A percentile compares a stretch with the other conserved stretches of the same genome.
Conservation (phyloP, 2,797 vertebrate genomes). For the Staurois parvus region DNA sequence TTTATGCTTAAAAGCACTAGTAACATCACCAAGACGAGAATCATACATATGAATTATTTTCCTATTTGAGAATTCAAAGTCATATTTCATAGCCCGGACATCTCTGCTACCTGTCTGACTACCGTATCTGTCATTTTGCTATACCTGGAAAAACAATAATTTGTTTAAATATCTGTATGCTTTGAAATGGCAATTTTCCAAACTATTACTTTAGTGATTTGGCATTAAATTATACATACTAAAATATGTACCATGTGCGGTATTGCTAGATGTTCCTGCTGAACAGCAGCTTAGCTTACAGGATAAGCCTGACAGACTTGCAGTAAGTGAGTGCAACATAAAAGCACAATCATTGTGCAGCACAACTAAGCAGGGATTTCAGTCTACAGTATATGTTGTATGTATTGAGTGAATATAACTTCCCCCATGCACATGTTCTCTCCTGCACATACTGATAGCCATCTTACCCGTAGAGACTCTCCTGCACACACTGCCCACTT, state of each 20-base stretch:
- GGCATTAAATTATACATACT: background rate
- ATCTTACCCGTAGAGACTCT: no score
- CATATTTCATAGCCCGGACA: background rate
- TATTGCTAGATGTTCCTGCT: background rate
- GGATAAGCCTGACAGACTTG: no score
- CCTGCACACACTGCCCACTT: no score
- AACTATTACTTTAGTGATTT: slow-evolving; percentile 8
- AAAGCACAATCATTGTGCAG: no score
- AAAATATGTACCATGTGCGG: background rate
- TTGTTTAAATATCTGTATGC: slow-evolving; percentile 7
- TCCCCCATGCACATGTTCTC: no score
- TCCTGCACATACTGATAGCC: no score
- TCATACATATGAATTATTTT: slow-evolving; percentile 43
- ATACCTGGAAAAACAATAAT: slow-evolving; percentile 19
- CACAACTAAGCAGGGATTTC: no score
- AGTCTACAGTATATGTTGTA: no score
- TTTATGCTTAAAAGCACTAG: slow-evolving; percentile 44
- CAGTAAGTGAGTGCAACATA: no score
- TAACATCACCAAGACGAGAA: slow-evolving; percentile 14
- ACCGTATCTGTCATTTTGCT: slow-evolving; percentile 22
- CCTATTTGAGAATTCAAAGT: slow-evolving; percentile 30
- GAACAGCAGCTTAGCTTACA: no score
- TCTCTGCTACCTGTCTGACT: slow-evolving; percentile 27
- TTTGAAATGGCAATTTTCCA: slow-evolving; percentile 6
- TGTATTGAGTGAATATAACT: no score